Base-by-base conservation (phyloP, 2,888 invertebrate genomes). In the Gisinianus flammeolus region DNA sequence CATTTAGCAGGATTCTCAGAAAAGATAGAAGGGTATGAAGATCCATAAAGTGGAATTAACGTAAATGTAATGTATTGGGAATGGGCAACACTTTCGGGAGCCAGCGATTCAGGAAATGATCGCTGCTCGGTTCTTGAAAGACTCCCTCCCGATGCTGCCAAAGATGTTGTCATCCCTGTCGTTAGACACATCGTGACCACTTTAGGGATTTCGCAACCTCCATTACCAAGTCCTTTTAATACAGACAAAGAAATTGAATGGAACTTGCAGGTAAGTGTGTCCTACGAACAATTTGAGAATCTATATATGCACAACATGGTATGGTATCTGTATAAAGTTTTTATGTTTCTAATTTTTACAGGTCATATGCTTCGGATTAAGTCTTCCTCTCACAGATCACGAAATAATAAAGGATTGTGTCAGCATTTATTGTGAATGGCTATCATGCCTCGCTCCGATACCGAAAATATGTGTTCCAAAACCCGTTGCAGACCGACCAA, bases 401-500 rank as follows among this genome's bases (percentile, higher is more conserved):
- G 97, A 97, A 85, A 95, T 96, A 0, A 93, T 98, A 73, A 93
- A 96, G 82, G 97, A 97, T 87, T 98, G 97, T 87, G 97, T 97
- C 62, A 95, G 95, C 86, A 93, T 98, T 52, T 98, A 98, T 86
- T 97, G 97, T 87, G 96, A 98, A 86, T 98, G 98, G 98, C 89
- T 98, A 82, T 93, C 94, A 0, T 94, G 97, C 2, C 89, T 98
- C 81, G 91, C 94, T 83, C 92, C 93, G 30, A 91, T 91, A 31
- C 94, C 95, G 0, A 94, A 95, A 85, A 91, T 94, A 75, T 93
- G 95, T 84, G 93, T 97, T 24, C 98, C 98, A 0, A 91, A 91
- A 83, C 96, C 97, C 0, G 92, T 98, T 16, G 90, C 92, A 66
- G 94, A 95, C 77, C 94, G 96, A 86, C 95, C 97, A 0, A 95